Base-by-base conservation (phyloP, 1,140 invertebrate genomes). In the Lordiphosa collinella region DNA sequence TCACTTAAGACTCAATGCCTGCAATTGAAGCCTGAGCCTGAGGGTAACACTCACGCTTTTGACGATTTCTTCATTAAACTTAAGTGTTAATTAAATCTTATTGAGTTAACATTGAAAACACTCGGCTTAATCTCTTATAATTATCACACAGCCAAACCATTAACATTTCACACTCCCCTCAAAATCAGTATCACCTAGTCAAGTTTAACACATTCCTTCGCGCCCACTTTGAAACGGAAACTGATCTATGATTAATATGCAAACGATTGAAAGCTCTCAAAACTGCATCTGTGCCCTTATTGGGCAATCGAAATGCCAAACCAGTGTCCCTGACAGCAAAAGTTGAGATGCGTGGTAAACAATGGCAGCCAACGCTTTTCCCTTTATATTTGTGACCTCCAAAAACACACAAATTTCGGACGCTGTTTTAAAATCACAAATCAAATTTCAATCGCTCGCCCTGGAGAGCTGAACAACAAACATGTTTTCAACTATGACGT, bases 31-130 rank as follows among this genome's bases (percentile, higher is more conserved):
- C 25, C 6, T 29, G 1, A 29, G 7, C 5, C 25, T 7, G 8
- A 29, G 25, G 25, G 25, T 8, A 29, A 7, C 25, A 1, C 1
- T 29, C 25, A 29, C 7, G 6, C 8, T 29, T 7, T 29, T 7
- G 2, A 29, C 7, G 25, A 29, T 29, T 29, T 29, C 25, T 29
- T 29, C 25, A 29, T 29, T 8, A 29, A 29, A 6, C 8, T 40
- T 56, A n/a, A 44, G 4, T 34, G 25, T 43, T 18, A 35, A 56
- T 62, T 52, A 22, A 44, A 2, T n/a, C 10, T 31, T 35, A 51
- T 57, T 63, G 22, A 41, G 31, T 50, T 65, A 56, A 61, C 62
- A 65, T 65, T 65, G 62, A 65, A 65, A 49, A 14, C 38, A 49
- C 22, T 22, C 6, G 6, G 9, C 12, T 32, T 34, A 29, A 36